phyloP scores from a whole-genome alignment of 2,888 invertebrate genomes.

The Epinotia ramella region DNA sequence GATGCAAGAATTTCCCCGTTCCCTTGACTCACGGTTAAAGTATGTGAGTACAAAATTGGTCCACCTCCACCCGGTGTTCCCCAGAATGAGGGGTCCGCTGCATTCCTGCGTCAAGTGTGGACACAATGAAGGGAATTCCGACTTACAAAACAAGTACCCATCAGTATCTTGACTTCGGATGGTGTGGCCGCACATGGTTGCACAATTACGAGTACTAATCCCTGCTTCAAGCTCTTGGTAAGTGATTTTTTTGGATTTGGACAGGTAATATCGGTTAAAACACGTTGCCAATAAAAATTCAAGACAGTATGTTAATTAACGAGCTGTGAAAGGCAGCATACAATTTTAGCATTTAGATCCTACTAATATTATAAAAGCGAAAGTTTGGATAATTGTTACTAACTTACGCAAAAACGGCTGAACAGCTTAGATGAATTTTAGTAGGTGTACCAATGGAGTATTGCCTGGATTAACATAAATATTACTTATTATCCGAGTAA shows the following conservation, averaged over 20 bases:
- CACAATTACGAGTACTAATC: neutral
- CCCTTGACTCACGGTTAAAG: conserved; percentile 54
- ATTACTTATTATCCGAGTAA: too few relatives aligned
- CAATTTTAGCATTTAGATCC: too few relatives aligned
- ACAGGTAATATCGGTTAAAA: neutral
- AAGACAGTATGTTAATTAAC: too few relatives aligned
- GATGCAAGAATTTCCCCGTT: conserved; percentile 10
- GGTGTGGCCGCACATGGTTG: conserved; percentile 43
- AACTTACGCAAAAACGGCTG: too few relatives aligned
- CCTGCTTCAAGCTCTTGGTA: neutral
- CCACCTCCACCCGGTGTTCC: conserved; percentile 60
- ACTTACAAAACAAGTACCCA: conserved; percentile 53
- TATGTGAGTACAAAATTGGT: conserved; percentile 52
- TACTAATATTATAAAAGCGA: too few relatives aligned
- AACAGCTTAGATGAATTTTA: too few relatives aligned
- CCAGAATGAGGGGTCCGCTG: conserved; percentile 62
- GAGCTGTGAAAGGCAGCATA: too few relatives aligned
- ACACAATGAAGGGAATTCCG: conserved; percentile 68
- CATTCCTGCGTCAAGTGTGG: conserved; percentile 66
- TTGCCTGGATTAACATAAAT: too few relatives aligned
- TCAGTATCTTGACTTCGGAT: conserved; percentile 3
- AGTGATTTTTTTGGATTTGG: neutral
- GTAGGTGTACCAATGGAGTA: too few relatives aligned
- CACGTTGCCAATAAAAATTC: neutral
- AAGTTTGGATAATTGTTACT: too few relatives aligned